Conservation (phyloP, 2,113 vertebrate genomes). For the Tupaia tana region DNA sequence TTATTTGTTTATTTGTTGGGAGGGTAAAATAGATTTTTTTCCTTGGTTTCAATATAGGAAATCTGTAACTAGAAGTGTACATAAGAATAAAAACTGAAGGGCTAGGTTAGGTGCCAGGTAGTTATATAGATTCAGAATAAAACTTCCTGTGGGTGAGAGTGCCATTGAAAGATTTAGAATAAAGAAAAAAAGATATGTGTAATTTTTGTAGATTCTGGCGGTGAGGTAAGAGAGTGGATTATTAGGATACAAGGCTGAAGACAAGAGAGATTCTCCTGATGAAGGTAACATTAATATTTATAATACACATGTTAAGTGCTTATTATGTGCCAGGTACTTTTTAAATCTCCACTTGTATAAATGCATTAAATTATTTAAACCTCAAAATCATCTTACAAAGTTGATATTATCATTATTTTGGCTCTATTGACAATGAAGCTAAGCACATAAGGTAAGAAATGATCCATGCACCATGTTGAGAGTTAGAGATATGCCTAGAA, state of each 20-base stretch:
- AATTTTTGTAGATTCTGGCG: not conserved
- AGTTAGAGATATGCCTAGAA: not conserved
- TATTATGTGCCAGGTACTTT: not conserved
- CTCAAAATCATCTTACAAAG: not conserved
- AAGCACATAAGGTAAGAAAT: not conserved
- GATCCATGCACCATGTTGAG: not conserved
- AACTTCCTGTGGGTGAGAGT: not conserved
- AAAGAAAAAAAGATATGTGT: not conserved
- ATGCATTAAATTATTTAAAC: not conserved
- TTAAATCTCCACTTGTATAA: not conserved
- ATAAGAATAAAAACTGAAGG: not conserved
- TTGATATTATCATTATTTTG: not conserved
- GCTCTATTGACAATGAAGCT: not conserved
- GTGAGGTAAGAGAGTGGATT: not conserved
- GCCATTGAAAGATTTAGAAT: not conserved
- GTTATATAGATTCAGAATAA: not conserved
- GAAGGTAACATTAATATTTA: not conserved
- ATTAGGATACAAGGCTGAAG: not conserved
- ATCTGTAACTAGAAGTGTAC: not conserved
- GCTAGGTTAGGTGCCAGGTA: not conserved
- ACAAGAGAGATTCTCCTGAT: not conserved
- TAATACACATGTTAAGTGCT: not conserved
- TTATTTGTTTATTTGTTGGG: not conserved
- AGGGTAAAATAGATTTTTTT: not conserved
- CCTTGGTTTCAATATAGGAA: not conserved